These are phyloP conservation scores for Ardeotis arabs DNA, from an alignment of 2,113 vertebrate genomes.

Conservation along the genomic window DNA sequence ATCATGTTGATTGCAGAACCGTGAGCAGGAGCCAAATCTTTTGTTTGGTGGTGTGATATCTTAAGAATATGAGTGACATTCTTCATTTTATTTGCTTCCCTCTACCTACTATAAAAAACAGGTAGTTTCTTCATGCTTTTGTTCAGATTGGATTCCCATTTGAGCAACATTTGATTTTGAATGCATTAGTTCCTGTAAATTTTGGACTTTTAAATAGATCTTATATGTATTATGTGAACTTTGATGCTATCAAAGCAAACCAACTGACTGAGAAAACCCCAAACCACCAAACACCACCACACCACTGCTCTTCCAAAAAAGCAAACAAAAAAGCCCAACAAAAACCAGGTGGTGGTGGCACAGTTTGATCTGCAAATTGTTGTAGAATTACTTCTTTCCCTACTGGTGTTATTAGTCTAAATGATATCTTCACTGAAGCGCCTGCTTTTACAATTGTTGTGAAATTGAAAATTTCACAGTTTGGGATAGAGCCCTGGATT, in stretches of 20 bases:
- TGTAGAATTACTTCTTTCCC: background rate
- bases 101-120: background rate
- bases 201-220: background rate
- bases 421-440: background rate
- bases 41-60: background rate
- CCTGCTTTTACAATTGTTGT: background rate
- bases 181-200: background rate
- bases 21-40: background rate
- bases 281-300: background rate
- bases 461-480: background rate
- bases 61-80: background rate
- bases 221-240: background rate
- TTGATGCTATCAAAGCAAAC: background rate
- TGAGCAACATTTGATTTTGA: background rate
- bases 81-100: background rate
- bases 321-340: rapidly evolving
- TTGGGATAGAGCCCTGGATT: background rate
- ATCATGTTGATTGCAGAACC: background rate
- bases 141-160: background rate
- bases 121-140: background rate
- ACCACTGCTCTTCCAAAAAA: rapidly evolving
- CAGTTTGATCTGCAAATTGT: background rate
- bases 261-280: background rate
- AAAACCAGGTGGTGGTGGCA: rapidly evolving
- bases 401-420: background rate